These are phyloP conservation scores for Caenorhabditis afra DNA, from an alignment of 2,888 invertebrate genomes.

Conservation along the genomic window DNA sequence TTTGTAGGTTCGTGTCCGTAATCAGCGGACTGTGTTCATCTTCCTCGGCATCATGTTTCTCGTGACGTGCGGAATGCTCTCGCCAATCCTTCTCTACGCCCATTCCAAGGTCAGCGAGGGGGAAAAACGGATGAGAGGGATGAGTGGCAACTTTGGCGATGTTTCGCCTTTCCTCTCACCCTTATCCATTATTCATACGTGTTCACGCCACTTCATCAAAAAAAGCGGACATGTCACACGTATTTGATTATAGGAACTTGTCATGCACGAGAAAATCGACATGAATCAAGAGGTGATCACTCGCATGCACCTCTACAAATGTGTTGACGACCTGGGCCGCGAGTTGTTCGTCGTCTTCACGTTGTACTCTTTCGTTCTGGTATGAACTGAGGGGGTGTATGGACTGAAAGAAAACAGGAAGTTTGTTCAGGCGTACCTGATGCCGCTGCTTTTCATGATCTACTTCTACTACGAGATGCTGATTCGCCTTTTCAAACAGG, in stretches of 20 bases:
- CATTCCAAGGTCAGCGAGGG: conserved; percentile 65
- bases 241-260: conserved; percentile 61
- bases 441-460: conserved; percentile 77
- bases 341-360: conserved; percentile 69
- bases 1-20: conserved; percentile 63
- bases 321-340: conserved; percentile 71
- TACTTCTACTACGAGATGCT: conserved; percentile 79
- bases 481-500: conserved; percentile 73
- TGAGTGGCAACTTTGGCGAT: not conserved
- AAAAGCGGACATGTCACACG: conserved; percentile 7
- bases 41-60: conserved; percentile 65
- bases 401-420: not conserved
- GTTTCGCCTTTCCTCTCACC: not conserved
- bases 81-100: conserved; percentile 69
- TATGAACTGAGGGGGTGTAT: conserved; percentile 4
- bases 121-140: not conserved
- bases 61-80: conserved; percentile 67
- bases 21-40: conserved; percentile 60
- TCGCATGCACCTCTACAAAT: conserved; percentile 70
- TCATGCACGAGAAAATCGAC: conserved; percentile 67
- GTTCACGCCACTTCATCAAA: conserved; percentile 9
- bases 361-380: conserved; percentile 69
- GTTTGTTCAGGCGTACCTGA: conserved; percentile 68
- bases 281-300: conserved; percentile 62
- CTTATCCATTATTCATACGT: conserved; percentile 20